These are phyloP conservation scores for Embiotoca jacksoni DNA, from an alignment of 2,113 vertebrate genomes.

Conservation along the genomic window DNA sequence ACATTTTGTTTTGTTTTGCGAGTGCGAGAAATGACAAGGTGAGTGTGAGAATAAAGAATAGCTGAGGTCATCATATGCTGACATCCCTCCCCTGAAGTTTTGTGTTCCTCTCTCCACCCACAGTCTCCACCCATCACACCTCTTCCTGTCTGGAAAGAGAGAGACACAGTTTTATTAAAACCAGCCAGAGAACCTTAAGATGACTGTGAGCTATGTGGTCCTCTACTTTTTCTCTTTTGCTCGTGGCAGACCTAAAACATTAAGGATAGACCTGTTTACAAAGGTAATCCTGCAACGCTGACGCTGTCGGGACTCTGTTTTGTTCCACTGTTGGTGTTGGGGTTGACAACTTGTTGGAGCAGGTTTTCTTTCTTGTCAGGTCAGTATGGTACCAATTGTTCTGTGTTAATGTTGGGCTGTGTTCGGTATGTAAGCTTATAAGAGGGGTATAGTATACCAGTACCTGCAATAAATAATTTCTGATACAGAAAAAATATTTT, in stretches of 20 bases:
- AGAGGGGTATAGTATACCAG: background rate
- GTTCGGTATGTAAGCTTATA: background rate
- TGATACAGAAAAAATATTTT: background rate
- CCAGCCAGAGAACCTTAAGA: constrained; percentile 43
- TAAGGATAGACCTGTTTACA: background rate
- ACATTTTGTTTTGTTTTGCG: background rate
- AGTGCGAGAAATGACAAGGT: background rate
- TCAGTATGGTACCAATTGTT: constrained; percentile 28
- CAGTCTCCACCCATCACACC: constrained; percentile 60
- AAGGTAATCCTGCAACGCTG: constrained; percentile 44
- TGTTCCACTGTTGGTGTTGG: constrained; percentile 18
- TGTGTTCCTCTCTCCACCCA: constrained; percentile 58
- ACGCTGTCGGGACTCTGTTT: background rate
- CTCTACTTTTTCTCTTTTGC: constrained; percentile 1
- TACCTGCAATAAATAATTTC: background rate
- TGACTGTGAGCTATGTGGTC: constrained; percentile 7
- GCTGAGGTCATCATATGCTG: background rate
- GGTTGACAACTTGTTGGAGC: constrained; percentile 47
- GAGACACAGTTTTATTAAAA: constrained; percentile 23
- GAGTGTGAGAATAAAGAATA: constrained; percentile 16
- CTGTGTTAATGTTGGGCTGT: constrained; percentile 12
- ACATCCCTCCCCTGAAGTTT: constrained; percentile 22
- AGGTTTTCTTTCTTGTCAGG: constrained; percentile 60
- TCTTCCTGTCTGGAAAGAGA: constrained; percentile 15
- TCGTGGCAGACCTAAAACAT: background rate